Base-by-base conservation (phyloP, 1,140 invertebrate species). In the Drosophila tani region DNA sequence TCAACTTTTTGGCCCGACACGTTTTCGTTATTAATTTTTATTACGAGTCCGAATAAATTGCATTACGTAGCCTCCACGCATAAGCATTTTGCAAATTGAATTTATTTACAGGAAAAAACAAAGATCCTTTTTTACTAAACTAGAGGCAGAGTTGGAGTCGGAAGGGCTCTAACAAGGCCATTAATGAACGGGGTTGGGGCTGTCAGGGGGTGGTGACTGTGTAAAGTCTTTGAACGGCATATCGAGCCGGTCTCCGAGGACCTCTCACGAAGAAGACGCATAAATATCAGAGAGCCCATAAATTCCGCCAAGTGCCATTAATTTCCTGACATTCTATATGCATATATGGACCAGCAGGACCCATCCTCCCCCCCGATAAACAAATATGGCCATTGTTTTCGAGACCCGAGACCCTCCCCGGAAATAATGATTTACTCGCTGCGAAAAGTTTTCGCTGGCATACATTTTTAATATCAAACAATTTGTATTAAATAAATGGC, bases 21-120 rank as follows among this genome's bases (percentile, higher is more conserved):
- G 85, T 90, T 90, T 91, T 90, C 51, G 86, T 90, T 90, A 90
- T 90, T 90, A 90, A 90, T 90, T 90, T 90, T 90, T 90, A 90
- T 90, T 90, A 90, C 68, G 60, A 85, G 67, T 82, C 78, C 78
- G 62, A 85, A 90, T 84, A 88, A 83, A 90, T 81, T 90, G 81
- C 84, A 88, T 84, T 83, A 75, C 64, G 76, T 73, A 24, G 49
- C n/a, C n/a, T 9, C 50, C 62, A 40, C n/a, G 46, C 35, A 46
- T 35, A 63, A 47, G 62, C 80, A 80, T 86, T 88, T 84, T 70
- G 64, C 67, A 90, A 90, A 90, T 90, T 90, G 68, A 85, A 88
- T 87, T 87, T 82, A 60, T 53, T 68, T 50, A 60, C 51, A 40
- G 8, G 43, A 67, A 68, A 59, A 55, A 45, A 63, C 75, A 77